phyloP scores from a whole-genome alignment of 2,797 vertebrate species.

The Triplophysa yarkandensis region DNA sequence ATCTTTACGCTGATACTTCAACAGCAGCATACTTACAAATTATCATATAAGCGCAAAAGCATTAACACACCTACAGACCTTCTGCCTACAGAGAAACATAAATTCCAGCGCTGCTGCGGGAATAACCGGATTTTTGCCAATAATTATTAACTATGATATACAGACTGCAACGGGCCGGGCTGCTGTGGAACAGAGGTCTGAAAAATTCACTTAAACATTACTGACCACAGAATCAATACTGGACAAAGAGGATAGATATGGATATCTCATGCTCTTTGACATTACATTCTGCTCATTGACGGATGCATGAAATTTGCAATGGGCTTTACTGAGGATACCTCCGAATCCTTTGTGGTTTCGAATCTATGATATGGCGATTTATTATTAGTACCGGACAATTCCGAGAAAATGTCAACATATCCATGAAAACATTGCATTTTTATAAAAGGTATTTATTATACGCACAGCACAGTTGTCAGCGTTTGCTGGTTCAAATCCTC shows the following conservation, averaged over 20 bases:
- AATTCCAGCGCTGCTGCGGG: constrained; percentile 34
- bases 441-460: no score
- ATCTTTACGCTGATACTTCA: not conserved
- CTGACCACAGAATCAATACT: constrained; percentile 49
- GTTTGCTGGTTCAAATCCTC: no score
- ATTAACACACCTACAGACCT: constrained; percentile 22
- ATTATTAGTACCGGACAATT: no score
- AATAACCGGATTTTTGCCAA: constrained; percentile 48
- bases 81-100: constrained; percentile 26
- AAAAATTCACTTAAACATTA: constrained; percentile 51
- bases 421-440: no score
- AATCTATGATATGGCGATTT: not conserved
- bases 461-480: no score
- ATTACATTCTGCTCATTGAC: constrained; percentile 46
- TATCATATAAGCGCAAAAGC: not conserved
- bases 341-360: not conserved
- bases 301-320: constrained; percentile 45
- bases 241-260: constrained; percentile 38
- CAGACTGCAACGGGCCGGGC: constrained; percentile 24
- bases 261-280: constrained; percentile 37
- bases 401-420: no score
- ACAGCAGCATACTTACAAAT: not conserved
- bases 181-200: constrained; percentile 26
- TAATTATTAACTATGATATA: constrained; percentile 53
- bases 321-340: not conserved